These are phyloP conservation scores for Oikopleura vanhoeffeni DNA, from an alignment of 23 tunicate species.

Conservation along the genomic window DNA sequence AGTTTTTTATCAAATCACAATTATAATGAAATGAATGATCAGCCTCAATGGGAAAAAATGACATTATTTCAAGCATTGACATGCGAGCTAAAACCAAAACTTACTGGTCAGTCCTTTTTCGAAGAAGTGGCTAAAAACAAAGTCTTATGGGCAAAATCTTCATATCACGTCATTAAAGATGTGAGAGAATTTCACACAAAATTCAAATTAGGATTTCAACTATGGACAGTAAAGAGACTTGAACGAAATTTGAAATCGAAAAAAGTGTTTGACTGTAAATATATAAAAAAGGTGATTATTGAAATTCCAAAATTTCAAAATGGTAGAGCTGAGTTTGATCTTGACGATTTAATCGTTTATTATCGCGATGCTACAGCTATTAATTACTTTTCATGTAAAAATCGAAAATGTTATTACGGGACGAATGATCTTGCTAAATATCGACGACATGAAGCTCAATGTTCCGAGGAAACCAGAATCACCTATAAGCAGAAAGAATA, in stretches of 20 bases:
- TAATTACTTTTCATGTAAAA: neutral
- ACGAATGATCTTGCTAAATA: neutral
- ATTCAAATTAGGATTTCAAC: neutral
- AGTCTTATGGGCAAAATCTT: neutral
- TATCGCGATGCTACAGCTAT: neutral
- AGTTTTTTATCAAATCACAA: no score
- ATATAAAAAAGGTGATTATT: neutral
- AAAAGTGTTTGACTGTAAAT: neutral
- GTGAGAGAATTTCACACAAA: neutral
- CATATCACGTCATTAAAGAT: neutral
- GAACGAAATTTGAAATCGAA: neutral
- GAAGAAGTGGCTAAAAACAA: neutral
- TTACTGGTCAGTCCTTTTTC: neutral
- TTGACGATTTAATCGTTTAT: neutral
- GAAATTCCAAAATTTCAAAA: neutral
- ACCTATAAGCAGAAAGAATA: neutral
- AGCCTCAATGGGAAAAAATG: no score
- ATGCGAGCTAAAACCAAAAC: neutral
- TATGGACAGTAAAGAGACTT: neutral
- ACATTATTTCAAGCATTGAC: neutral
- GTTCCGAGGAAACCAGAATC: neutral
- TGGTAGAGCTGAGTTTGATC: neutral
- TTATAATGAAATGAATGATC: no score
- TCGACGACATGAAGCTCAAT: neutral
- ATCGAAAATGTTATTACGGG: neutral